Conservation (phyloP, 2,797 vertebrate genomes). For the Sebastes iracundus region DNA sequence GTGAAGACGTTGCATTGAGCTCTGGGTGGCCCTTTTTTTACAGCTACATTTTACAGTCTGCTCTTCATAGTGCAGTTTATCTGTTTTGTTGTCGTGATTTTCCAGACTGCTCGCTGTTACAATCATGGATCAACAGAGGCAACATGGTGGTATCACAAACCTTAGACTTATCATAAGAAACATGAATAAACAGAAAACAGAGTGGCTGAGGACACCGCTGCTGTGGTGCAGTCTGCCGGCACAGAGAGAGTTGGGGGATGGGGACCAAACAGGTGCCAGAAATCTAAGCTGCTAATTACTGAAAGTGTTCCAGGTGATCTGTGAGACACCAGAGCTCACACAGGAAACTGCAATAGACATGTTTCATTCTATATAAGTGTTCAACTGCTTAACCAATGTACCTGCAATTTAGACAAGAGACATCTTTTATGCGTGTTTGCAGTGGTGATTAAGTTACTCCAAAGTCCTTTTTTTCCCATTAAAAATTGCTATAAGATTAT, state of each 20-base stretch:
- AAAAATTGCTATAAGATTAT: not conserved
- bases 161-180: not conserved
- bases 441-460: not conserved
- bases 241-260: not conserved
- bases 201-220: not conserved
- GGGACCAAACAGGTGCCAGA: not conserved
- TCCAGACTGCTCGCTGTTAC: not conserved
- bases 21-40: not conserved
- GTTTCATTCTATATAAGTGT: not conserved
- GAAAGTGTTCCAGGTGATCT: conserved; percentile 8
- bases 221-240: not conserved
- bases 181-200: not conserved
- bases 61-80: not conserved
- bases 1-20: not conserved
- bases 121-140: not conserved
- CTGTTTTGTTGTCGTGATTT: not conserved
- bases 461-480: not conserved
- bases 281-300: conserved; percentile 33
- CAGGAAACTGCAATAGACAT: not conserved
- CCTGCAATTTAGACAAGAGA: not conserved
- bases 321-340: not conserved
- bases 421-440: not conserved
- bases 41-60: not conserved
- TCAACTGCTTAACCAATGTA: not conserved
- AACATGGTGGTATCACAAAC: not conserved